These are phyloP conservation scores for Apotomis turbidana DNA, from an alignment of 2,888 invertebrate species.

Conservation along the genomic window DNA sequence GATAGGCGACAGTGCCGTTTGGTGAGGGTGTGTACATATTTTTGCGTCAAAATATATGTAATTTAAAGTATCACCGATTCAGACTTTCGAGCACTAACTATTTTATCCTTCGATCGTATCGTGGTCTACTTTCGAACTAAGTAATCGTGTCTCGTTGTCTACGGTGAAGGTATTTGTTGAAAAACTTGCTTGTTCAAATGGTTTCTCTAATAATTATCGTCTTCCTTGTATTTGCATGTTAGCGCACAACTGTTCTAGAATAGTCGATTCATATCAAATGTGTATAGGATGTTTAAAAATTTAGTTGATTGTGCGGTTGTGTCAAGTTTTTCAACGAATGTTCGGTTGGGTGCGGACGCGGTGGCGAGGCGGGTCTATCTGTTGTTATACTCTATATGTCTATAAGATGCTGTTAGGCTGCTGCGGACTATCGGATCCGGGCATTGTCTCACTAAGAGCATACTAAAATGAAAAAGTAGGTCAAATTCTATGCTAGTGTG, in stretches of 20 bases:
- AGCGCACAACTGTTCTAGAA: conserved; percentile 76
- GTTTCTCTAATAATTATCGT: conserved; percentile 65
- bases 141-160: conserved; percentile 53
- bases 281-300: conserved; percentile 58
- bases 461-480: conserved; percentile 24
- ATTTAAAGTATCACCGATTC: conserved; percentile 73
- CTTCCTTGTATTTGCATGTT: conserved; percentile 77
- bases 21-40: conserved; percentile 69
- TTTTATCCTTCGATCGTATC: conserved; percentile 69
- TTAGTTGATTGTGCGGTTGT: conserved; percentile 55
- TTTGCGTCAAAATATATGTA: conserved; percentile 75
- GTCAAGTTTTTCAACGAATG: conserved; percentile 72
- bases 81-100: conserved; percentile 69
- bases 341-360: conserved; percentile 47
- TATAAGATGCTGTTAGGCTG: conserved; percentile 66
- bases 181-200: conserved; percentile 67
- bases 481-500: neutral
- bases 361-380: conserved; percentile 46
- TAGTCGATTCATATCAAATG: conserved; percentile 78
- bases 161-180: conserved; percentile 62
- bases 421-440: conserved; percentile 9
- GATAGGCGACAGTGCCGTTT: conserved; percentile 42
- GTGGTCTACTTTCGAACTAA: conserved; percentile 64
- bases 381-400: conserved; percentile 68
- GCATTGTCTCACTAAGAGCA: conserved; percentile 18